Evolutionary conservation across 2,113 vertebrate genomes (phyloP), one percentile per base, ranked within the genome.

Genomic region (Tachysurus vachellii): DNA sequence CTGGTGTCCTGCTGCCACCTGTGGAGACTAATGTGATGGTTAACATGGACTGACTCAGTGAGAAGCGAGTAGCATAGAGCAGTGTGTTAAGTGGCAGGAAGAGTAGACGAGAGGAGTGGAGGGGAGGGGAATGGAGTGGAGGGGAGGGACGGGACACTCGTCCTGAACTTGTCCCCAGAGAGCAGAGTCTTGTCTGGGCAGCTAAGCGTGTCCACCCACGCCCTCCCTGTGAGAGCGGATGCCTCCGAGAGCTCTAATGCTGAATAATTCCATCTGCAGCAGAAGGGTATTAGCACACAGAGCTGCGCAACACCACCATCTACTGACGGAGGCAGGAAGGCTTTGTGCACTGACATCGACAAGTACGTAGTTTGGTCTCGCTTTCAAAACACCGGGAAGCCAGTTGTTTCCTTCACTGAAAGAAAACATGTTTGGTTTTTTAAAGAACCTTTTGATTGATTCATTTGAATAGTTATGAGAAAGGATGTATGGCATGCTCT

Each of bases 311-410:
- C 85, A 91, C 61, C 61, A 80, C 88, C 90, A 91, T 91, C 90
- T 92, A 75, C 89, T 92, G 90, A 28, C 79, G 57, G 89, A 90
- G 91, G 90, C 86, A 88, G 85, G 83, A 90, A 56, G 68, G 53
- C 82, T 21, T 84, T 59, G 11, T 66, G 19, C 66, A 47, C 36
- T 12, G 26, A 28, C n/a, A 5, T 54, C 9, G 1, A 80, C 5
- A 53, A 28, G 5, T 56, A 16, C 19, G 31, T 31, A 31, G 17
- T 28, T 80, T 5, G 26, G 50, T 50, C 42, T 47, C n/a, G 1
- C 0, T 53, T 76, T 76, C 13, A 53, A 53, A 76, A 3, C 70
- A 42, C 36, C 23, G 47, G 5, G 5, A 50, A 50, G 47, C 47
- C 47, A 5, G 47, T 36, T 36, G 36, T 36, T 36, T 36, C 36